Percentiles rank a stretch among this genome's conserved stretches.
Conservation (phyloP, 2,888 invertebrate species). For the Hetaerina titia region DNA sequence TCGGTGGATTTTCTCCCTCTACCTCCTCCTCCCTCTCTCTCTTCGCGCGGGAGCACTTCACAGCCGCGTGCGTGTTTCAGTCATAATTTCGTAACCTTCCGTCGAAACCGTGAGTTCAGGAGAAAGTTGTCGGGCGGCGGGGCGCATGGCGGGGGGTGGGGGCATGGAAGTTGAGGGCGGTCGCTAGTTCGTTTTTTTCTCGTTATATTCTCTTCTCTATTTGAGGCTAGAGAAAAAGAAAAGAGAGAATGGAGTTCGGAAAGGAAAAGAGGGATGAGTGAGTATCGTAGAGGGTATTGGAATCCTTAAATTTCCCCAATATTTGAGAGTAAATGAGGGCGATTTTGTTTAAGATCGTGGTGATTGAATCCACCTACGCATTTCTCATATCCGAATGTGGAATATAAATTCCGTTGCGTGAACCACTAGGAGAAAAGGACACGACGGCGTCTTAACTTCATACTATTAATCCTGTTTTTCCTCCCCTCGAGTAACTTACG, state of each 20-base stretch:
- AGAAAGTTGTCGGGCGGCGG: not conserved
- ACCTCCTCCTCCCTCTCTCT: too few relatives aligned
- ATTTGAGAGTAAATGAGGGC: not conserved
- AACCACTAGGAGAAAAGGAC: too few relatives aligned
- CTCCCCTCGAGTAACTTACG: not conserved
- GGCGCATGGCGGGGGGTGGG: not conserved
- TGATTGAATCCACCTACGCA: not conserved
- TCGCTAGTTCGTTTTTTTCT: not conserved
- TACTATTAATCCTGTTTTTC: too few relatives aligned
- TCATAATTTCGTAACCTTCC: slow-evolving; percentile 41
- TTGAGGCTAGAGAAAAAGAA: not conserved
- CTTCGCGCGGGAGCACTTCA: not conserved
- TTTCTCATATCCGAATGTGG: not conserved
- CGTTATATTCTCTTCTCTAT: not conserved
- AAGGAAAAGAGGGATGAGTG: not conserved
- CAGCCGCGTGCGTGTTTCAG: slow-evolving; percentile 50
- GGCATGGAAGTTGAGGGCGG: not conserved
- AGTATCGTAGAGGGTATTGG: not conserved
- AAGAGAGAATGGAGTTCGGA: not conserved
- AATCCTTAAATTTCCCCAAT: not conserved
- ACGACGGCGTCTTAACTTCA: too few relatives aligned
- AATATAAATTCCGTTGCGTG: not conserved
- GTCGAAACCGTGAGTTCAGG: not conserved
- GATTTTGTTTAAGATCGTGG: not conserved
- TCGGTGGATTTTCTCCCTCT: not conserved